A percentile compares a stretch with the other conserved stretches of the same genome.
Evolutionary conservation across 2,113 vertebrate genomes (phyloP).

Genomic region (Brachyhypopomus occidentalis): DNA sequence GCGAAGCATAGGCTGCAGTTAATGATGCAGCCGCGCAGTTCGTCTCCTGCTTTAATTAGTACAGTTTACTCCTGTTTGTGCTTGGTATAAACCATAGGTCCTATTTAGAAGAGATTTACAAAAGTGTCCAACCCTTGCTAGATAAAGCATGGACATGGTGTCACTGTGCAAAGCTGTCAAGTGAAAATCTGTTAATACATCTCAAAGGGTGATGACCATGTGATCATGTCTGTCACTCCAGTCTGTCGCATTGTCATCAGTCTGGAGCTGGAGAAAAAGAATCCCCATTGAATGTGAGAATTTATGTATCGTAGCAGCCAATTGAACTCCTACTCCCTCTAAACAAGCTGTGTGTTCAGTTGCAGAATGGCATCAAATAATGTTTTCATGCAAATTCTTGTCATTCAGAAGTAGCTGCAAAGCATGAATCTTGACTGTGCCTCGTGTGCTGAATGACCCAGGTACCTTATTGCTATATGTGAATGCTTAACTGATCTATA

Average conservation of each 20-base stretch:
- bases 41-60: not conserved
- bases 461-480: not conserved
- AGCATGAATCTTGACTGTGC: not conserved
- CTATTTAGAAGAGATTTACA: not conserved
- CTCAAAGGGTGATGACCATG: conserved; percentile 68
- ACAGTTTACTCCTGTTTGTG: not conserved
- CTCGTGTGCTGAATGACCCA: not conserved
- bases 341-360: conserved; percentile 35
- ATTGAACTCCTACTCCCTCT: conserved; percentile 58
- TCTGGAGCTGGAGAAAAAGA: conserved; percentile 69
- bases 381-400: not conserved
- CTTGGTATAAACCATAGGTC: not conserved
- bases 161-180: conserved; percentile 61
- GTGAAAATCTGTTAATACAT: conserved; percentile 64
- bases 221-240: conserved; percentile 36
- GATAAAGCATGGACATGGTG: conserved; percentile 46
- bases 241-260: conserved; percentile 72
- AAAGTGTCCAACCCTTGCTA: not conserved
- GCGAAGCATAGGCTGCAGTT: not conserved
- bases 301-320: conserved; percentile 66
- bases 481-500: not conserved
- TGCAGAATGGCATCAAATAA: conserved; percentile 1
- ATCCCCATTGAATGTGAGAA: conserved; percentile 74
- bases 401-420: conserved; percentile 15
- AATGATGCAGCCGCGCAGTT: not conserved